A percentile compares a stretch with the other conserved stretches of the same genome.
These are phyloP conservation scores for Boloria selene DNA, from an alignment of 2,888 invertebrate species.

Conservation along the genomic window DNA sequence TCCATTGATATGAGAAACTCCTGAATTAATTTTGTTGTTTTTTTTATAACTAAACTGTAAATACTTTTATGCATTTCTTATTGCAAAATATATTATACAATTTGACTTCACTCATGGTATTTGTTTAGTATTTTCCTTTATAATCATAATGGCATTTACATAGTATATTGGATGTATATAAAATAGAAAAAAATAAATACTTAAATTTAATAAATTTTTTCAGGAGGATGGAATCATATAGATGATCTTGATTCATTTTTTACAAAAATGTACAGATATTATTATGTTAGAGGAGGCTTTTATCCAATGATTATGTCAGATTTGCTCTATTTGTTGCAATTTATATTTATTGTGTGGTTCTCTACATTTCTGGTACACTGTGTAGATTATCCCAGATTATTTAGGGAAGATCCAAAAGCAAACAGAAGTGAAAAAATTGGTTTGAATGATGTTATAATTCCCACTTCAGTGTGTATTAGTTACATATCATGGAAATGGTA, in stretches of 20 bases:
- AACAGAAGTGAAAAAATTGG: conserved; percentile 70
- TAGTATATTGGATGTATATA: not conserved
- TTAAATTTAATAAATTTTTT: conserved; percentile 45
- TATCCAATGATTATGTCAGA: conserved; percentile 93
- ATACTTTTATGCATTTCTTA: too few relatives aligned
- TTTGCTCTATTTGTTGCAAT: conserved; percentile 90
- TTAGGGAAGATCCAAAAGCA: conserved; percentile 82
- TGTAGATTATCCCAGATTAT: conserved; percentile 92
- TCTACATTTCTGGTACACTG: conserved; percentile 93
- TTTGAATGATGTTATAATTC: conserved; percentile 69
- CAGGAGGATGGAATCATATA: conserved; percentile 97
- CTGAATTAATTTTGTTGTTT: too few relatives aligned
- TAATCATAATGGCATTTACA: not conserved
- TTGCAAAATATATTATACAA: too few relatives aligned
- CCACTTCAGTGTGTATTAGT: conserved; percentile 63
- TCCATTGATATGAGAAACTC: too few relatives aligned
- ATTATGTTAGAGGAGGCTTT: conserved; percentile 98
- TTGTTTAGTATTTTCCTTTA: too few relatives aligned
- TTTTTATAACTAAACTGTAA: too few relatives aligned
- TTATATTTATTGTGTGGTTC: conserved; percentile 93
- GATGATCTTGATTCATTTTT: conserved; percentile 99
- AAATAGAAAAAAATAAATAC: conserved; percentile 17
- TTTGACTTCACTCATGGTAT: too few relatives aligned
- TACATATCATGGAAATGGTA: conserved; percentile 76
- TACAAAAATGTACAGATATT: conserved; percentile 95